Percentiles rank a stretch among this genome's conserved stretches.
Conservation (phyloP, 2,113 vertebrate genomes). For the Genyomyrus donnyi region DNA sequence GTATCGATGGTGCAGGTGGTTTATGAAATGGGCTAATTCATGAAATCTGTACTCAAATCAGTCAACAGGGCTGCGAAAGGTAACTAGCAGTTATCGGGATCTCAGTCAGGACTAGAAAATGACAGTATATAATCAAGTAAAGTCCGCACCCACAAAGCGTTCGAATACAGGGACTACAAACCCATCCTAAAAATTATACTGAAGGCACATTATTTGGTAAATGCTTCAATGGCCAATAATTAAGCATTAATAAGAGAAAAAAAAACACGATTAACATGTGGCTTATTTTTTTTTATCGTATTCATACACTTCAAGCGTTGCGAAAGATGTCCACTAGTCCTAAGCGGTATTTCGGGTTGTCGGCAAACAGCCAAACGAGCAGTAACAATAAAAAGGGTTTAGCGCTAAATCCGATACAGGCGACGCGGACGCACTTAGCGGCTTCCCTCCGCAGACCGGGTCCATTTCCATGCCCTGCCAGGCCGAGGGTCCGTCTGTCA, state of each 20-base stretch:
- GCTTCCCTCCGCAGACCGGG: constrained; percentile 43
- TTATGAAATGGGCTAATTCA: not conserved
- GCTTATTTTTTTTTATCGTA: not conserved
- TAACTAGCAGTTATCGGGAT: not conserved
- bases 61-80: not conserved
- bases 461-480: constrained; percentile 47
- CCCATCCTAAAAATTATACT: not conserved
- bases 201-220: not conserved
- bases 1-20: not conserved
- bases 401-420: not conserved
- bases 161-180: not conserved
- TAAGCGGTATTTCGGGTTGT: not conserved
- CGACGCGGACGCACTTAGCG: constrained; percentile 47
- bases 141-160: not conserved
- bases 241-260: not conserved
- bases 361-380: not conserved
- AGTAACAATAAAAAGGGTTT: not conserved
- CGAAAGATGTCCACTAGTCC: not conserved
- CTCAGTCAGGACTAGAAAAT: not conserved
- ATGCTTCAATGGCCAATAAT: not conserved
- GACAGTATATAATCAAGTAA: not conserved
- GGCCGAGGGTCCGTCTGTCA: constrained; percentile 36
- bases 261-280: not conserved
- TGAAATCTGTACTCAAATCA: not conserved
- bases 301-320: not conserved